These are phyloP conservation scores for Oxyura jamaicensis DNA, from an alignment of 2,113 vertebrate genomes.

Conservation along the genomic window DNA sequence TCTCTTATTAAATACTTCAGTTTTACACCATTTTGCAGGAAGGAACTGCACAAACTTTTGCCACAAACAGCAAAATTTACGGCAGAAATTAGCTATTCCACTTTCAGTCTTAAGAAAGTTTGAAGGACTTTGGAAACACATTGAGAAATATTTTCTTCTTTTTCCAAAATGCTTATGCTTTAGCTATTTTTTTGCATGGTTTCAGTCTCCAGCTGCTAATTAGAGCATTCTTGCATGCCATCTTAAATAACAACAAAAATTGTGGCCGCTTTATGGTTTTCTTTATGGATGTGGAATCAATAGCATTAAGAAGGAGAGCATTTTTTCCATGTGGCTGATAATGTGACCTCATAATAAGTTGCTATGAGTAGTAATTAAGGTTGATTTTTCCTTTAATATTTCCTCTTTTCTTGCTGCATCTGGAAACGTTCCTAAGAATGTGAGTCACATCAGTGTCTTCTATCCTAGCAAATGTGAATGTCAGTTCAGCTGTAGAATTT, in stretches of 20 bases:
- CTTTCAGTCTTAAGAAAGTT: conserved; percentile 4
- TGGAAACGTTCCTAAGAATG: not conserved
- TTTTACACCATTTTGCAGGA: conserved; percentile 16
- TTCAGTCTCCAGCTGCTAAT: conserved; percentile 26
- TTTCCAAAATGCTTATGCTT: conserved; percentile 20
- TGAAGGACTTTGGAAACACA: not conserved
- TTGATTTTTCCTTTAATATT: not conserved
- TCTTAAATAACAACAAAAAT: not conserved
- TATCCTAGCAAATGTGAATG: not conserved
- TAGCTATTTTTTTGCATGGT: not conserved
- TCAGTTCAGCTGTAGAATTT: not conserved
- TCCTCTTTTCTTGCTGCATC: not conserved
- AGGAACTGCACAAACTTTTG: not conserved
- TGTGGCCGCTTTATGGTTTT: not conserved
- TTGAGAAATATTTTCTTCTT: not conserved
- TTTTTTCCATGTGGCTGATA: conserved; percentile 4
- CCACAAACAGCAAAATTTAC: not conserved
- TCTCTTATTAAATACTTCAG: not conserved
- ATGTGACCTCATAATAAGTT: not conserved
- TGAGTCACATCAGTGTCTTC: not conserved
- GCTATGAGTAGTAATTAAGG: not conserved
- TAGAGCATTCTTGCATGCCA: not conserved
- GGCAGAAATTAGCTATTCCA: not conserved
- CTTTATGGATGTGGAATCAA: not conserved
- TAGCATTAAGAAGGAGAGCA: not conserved